Base-by-base conservation (phyloP, 2,797 vertebrate species). In the Gymnothorax reevesii region DNA sequence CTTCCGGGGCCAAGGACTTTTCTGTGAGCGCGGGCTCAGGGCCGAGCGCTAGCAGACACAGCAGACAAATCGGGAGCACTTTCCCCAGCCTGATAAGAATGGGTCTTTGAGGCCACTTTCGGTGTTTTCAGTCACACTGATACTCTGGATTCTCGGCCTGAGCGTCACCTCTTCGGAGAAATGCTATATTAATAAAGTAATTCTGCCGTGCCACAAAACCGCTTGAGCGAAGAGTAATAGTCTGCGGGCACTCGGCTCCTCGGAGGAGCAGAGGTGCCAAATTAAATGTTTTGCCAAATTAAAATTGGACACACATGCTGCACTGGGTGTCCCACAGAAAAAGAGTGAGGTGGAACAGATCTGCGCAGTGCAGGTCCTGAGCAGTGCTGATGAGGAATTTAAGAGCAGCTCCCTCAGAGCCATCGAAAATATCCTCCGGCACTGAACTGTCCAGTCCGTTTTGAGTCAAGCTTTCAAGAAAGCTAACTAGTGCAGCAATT, bases 261-360 rank as follows among this genome's bases (percentile, higher is more conserved):
- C 4, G 6, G 33, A 49, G 7, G 73, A 75, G 73, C 73, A 75
- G 73, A 75, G 73, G 25, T 64, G 62, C 20, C 62, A 64, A 71
- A 25, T 33, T 42, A 15, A 75, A 75, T 75, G 71, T 75, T 75
- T 75, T 75, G 27, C 27, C 27, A 75, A 75, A 75, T 49, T 75
- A 49, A 42, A 66, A 75, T 49, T 75, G 27, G 73, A 75, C 33
- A 49, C 73, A 15, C 33, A 42, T 17, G 27, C 12, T 15, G 73
- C 4, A 33, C 73, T 49, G 73, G 73, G 12, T 75, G 33, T 42
- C 33, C 4, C 33, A 17, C 4, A 12, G 25, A 33, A 73, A 75
- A 75, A 4, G 20, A 15, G 12, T 0, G 27, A 27, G 69, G n/a
- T 49, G 33, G 27, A 75, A 42, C 6, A 3, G 12, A 49, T 2